Evolutionary conservation across 1,140 invertebrate genomes (phyloP).

Genomic region (Meloidogyne hapla): DNA sequence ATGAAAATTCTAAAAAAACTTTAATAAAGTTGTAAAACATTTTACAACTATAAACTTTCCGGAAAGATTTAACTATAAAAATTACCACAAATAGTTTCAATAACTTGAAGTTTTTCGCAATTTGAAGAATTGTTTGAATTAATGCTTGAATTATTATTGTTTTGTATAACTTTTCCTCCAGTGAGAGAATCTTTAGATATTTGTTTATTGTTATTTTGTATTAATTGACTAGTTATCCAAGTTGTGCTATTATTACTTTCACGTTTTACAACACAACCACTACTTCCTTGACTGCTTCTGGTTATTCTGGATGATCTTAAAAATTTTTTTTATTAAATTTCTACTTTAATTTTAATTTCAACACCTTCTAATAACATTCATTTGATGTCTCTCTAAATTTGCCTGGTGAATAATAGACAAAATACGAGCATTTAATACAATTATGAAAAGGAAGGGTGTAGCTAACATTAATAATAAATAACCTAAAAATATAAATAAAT

Average conservation of each 20-base stretch:
- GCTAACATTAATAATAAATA: conserved; percentile 55
- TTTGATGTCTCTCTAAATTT: conserved; percentile 7
- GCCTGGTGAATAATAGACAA: conserved; percentile 32
- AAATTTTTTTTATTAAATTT: background rate
- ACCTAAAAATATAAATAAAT: conserved; percentile 14
- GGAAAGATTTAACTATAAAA: background rate
- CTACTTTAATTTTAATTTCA: too few species aligned
- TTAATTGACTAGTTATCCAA: background rate
- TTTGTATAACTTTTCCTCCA: background rate
- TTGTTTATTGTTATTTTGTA: background rate
- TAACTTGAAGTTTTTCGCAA: background rate
- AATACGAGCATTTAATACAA: conserved; percentile 51
- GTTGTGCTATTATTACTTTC: background rate
- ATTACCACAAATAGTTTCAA: background rate
- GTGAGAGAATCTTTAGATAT: background rate
- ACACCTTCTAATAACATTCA: conserved; percentile 24
- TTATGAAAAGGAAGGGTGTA: conserved; percentile 59
- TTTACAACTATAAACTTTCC: background rate
- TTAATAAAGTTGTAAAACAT: background rate
- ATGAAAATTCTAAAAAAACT: background rate
- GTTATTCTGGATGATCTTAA: background rate
- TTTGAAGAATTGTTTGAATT: background rate
- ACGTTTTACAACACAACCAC: conserved; percentile 7
- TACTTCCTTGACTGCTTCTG: background rate
- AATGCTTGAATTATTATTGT: background rate